These are phyloP conservation scores for Melikaiella ostensackeni DNA, from an alignment of 2,888 invertebrate genomes.

Conservation along the genomic window DNA sequence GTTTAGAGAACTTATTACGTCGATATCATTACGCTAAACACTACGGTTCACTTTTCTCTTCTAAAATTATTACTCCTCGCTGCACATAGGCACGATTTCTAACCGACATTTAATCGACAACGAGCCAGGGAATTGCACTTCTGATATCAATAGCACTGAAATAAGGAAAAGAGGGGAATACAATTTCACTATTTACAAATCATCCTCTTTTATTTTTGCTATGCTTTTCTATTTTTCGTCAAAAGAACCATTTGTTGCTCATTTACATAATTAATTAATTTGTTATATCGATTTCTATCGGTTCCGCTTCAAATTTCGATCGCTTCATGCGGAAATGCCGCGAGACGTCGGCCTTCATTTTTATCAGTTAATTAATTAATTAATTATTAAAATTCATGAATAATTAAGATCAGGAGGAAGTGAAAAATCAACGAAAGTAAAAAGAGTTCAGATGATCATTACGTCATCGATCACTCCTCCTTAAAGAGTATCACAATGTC, in stretches of 20 bases:
- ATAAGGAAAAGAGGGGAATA: slow-evolving; percentile 9
- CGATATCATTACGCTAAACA: slow-evolving; percentile 43
- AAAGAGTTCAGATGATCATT: not conserved
- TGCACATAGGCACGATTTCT: not conserved
- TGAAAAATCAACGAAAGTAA: slow-evolving; percentile 19
- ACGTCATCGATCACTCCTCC: slow-evolving; percentile 48
- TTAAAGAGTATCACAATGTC: slow-evolving; percentile 73
- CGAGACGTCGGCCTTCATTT: slow-evolving; percentile 12
- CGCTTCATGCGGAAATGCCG: slow-evolving; percentile 5
- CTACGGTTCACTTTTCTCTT: slow-evolving; percentile 17
- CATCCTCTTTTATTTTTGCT: slow-evolving; percentile 13
- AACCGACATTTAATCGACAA: not conserved
- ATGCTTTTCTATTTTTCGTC: not conserved
- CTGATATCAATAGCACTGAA: slow-evolving; percentile 24
- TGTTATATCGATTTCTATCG: not conserved
- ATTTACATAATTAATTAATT: slow-evolving; percentile 11
- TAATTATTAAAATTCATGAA: slow-evolving; percentile 15
- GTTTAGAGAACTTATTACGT: slow-evolving; percentile 52
- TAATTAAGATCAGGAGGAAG: slow-evolving; percentile 28
- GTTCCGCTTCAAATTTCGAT: not conserved
- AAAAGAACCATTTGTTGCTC: not conserved
- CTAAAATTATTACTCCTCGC: slow-evolving; percentile 7
- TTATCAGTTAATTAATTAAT: slow-evolving; percentile 22
- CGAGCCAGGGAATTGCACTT: slow-evolving; percentile 14
- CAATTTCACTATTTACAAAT: slow-evolving; percentile 27